phyloP scores from a whole-genome alignment of 2,888 invertebrate species.

The Philonicus albiceps region DNA sequence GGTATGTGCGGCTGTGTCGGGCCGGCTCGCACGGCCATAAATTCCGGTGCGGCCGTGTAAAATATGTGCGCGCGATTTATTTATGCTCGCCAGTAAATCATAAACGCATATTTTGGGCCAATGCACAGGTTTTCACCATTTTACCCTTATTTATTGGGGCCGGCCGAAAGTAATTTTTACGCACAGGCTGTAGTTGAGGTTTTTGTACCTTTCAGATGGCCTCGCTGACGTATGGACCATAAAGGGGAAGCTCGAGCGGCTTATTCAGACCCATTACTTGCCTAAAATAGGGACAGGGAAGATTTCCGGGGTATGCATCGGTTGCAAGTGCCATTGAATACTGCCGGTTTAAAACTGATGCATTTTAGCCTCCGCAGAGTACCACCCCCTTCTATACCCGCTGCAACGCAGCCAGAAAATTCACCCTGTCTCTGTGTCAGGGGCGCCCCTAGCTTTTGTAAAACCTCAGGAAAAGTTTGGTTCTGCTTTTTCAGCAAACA shows the following conservation, averaged over 20 bases:
- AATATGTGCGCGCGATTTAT: constrained; percentile 58
- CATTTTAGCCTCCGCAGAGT: neutral
- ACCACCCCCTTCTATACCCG: neutral
- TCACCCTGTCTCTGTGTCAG: neutral
- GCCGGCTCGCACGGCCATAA: constrained; percentile 53
- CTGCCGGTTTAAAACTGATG: neutral
- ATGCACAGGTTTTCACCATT: constrained; percentile 53
- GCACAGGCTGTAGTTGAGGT: constrained; percentile 25
- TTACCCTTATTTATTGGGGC: constrained; percentile 50
- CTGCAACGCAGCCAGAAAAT: neutral
- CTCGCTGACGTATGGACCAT: neutral
- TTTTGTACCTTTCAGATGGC: constrained; percentile 30
- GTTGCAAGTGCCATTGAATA: neutral
- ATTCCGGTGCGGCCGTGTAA: constrained; percentile 63
- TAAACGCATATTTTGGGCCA: constrained; percentile 53
- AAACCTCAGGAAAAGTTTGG: constrained; percentile 33
- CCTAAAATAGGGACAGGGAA: neutral
- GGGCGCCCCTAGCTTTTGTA: constrained; percentile 20
- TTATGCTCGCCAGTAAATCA: constrained; percentile 60
- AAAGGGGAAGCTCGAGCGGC: neutral
- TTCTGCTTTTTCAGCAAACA: constrained; percentile 44
- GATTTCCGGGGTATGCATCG: neutral
- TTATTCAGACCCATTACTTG: neutral
- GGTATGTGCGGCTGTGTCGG: neutral
- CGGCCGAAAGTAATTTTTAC: constrained; percentile 15